Base-by-base conservation (phyloP, 2,888 invertebrate species). In the Napeogenes inachia region DNA sequence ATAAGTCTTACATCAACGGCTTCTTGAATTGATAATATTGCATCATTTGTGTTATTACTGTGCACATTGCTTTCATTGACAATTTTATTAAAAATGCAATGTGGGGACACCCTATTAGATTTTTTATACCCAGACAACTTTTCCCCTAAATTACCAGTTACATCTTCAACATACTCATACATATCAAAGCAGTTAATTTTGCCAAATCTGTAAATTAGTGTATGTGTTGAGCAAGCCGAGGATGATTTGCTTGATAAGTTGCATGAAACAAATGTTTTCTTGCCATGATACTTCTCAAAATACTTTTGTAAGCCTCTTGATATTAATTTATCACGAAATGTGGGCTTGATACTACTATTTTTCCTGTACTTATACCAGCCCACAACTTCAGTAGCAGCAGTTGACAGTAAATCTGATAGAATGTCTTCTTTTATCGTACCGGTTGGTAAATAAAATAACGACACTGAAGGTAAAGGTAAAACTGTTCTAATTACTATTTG, bases 281-380 rank as follows among this genome's bases (percentile, higher is more conserved):
- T 87, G n/a, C 87, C 84, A 66, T 89, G 85, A 63, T 87, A 80
- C 56, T 89, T 85, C 70, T 87, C 84, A 76, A 94, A 93, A 67
- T 92, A 87, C 54, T 91, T 89, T 63, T 92, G 89, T 53, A 94
- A 82, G 56, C 93, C 92, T 78, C 92, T 93, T 59, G 94, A 92
- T 67, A 94, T 85, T 67, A 93, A 77, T 80, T 92, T 93, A 69
- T 94, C 94, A 64, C 93, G 82, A 65, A 94, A 85, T 2, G 93
- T 92, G n/a, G 92, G 91, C 70, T 87, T 89, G 35, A 93, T 84
- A 54, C 82, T 85, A 56, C 86, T 85, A 59, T 91, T 89, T 68
- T 89, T 87, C 68, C 93, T 90, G 73, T 92, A 94, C 77, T 92
- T 92, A 75, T 93, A 94, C 94, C 94, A 94, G 33, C 93, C 94